Conservation (phyloP, 2,888 invertebrate genomes). For the Meteorus colon region DNA sequence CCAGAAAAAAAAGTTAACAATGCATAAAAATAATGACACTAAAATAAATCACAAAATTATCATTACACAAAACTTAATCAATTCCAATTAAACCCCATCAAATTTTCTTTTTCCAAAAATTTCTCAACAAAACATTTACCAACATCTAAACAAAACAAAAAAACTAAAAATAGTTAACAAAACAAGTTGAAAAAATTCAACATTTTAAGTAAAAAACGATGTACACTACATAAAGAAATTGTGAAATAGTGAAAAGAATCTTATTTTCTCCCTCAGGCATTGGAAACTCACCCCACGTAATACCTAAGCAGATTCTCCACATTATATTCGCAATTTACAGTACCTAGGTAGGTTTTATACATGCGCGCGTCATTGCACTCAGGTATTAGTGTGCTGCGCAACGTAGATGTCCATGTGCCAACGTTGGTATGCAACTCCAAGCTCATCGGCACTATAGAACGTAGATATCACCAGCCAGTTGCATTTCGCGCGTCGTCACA, state of each 20-base stretch:
- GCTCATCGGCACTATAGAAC: slow-evolving; percentile 33
- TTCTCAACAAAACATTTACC: no score
- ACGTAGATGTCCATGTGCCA: slow-evolving; percentile 9
- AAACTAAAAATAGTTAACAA: no score
- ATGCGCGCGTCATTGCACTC: neutral
- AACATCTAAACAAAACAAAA: no score
- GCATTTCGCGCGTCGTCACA: slow-evolving; percentile 49
- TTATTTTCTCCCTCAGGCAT: neutral
- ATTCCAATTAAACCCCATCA: no score
- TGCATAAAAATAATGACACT: no score
- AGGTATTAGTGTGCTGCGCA: neutral
- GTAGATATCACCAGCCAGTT: slow-evolving; percentile 41
- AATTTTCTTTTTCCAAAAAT: no score
- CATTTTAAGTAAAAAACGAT: neutral
- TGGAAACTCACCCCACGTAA: neutral
- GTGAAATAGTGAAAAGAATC: neutral
- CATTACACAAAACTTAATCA: no score
- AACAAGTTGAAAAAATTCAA: neutral
- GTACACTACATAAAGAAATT: neutral
- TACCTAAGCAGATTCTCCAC: neutral
- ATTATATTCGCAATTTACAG: neutral
- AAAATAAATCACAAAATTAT: no score
- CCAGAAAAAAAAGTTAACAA: no score
- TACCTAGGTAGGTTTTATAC: neutral
- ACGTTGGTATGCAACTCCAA: slow-evolving; percentile 41